phyloP scores from a whole-genome alignment of 1,140 invertebrate species.

The Cylas formicarius region DNA sequence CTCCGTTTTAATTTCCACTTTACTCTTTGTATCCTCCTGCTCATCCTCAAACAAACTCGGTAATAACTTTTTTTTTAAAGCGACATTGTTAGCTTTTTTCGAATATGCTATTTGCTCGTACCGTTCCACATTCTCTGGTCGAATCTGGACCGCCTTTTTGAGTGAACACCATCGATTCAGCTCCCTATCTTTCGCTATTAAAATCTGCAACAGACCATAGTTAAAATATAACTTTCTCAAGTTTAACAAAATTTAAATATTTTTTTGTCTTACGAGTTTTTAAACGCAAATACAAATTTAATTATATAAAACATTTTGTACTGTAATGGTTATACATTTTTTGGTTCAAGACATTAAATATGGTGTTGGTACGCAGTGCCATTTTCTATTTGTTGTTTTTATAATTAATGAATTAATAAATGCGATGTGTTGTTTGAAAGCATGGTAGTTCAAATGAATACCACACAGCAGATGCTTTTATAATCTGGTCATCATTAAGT shows the following conservation, averaged over 20 bases:
- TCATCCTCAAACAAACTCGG: conserved; percentile 60
- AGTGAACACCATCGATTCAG: conserved; percentile 92
- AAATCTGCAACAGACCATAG: conserved; percentile 66
- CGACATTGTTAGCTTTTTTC: conserved; percentile 64
- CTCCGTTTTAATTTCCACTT: conserved; percentile 2
- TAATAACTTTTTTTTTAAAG: conserved; percentile 76
- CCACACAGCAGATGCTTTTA: too few relatives aligned
- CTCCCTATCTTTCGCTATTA: conserved; percentile 84
- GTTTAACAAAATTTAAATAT: conserved; percentile 7
- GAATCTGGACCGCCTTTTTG: conserved; percentile 79
- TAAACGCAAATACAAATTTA: conserved; percentile 9
- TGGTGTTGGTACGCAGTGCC: too few relatives aligned
- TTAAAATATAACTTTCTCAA: not conserved
- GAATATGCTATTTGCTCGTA: conserved; percentile 71
- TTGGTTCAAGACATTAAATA: too few relatives aligned
- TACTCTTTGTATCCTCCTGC: conserved; percentile 17
- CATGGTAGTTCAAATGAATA: too few relatives aligned
- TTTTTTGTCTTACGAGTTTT: conserved; percentile 1
- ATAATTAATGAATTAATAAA: too few relatives aligned
- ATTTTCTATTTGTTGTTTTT: too few relatives aligned
- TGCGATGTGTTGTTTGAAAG: too few relatives aligned
- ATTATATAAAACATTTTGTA: conserved; percentile 2
- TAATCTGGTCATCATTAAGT: too few relatives aligned
- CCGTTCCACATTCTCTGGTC: conserved; percentile 69
- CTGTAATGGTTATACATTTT: too few relatives aligned